A percentile compares a stretch with the other conserved stretches of the same genome.
Evolutionary conservation across 2,797 vertebrate genomes (phyloP).

Genomic region (Pangasius mekongensis): DNA sequence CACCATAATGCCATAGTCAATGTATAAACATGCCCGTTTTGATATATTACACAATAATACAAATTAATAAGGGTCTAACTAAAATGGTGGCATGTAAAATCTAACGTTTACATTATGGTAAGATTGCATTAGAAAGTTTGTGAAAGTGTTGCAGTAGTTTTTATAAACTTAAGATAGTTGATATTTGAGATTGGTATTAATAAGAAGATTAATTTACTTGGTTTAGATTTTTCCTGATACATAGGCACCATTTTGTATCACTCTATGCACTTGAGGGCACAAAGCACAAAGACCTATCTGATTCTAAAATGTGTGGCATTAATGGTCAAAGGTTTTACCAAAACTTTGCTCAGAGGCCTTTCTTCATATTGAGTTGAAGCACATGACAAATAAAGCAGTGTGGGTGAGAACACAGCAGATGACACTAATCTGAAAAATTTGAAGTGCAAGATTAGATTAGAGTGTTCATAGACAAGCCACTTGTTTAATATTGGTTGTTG

Average conservation of each 20-base stretch:
- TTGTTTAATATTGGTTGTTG: neutral
- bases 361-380: neutral
- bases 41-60: neutral
- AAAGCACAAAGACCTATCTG: neutral
- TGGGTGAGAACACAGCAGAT: conserved; percentile 26
- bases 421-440: neutral
- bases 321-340: neutral
- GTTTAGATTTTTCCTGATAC: neutral
- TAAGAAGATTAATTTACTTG: no score
- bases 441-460: neutral
- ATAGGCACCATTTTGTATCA: neutral
- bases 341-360: neutral
- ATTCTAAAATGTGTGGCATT: neutral
- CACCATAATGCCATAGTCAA: conserved; percentile 11
- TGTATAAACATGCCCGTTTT: conserved; percentile 20
- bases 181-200: neutral
- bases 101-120: neutral
- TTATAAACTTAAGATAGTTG: neutral
- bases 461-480: neutral
- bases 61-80: neutral
- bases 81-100: neutral
- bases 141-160: neutral
- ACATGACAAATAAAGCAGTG: neutral
- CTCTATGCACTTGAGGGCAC: neutral
- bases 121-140: neutral